Evolutionary conservation across 92 coral and sea anemone genomes (phyloP).

Genomic region (Blastomussa wellsi): DNA sequence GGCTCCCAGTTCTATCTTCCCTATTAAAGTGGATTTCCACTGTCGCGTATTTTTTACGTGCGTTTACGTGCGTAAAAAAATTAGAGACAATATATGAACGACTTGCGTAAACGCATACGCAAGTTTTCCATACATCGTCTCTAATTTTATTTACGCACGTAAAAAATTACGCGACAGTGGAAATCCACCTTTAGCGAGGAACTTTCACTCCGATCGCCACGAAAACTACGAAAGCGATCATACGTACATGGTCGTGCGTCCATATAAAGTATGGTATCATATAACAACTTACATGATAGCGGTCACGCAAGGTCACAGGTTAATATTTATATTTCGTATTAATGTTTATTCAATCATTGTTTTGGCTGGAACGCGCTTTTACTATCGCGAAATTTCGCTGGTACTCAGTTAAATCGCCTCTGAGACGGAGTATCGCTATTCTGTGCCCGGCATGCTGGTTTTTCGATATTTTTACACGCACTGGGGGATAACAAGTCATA

Average conservation of each 20-base stretch:
- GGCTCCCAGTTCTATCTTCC: too few relatives aligned
- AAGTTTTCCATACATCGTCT: too few relatives aligned
- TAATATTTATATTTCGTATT: neutral
- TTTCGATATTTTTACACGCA: neutral
- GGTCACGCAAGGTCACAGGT: neutral
- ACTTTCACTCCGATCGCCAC: neutral
- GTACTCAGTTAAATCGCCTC: constrained; percentile 6
- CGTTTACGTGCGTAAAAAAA: too few relatives aligned
- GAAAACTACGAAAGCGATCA: neutral
- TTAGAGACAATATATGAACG: too few relatives aligned
- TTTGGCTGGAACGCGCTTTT: neutral
- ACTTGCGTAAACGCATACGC: too few relatives aligned
- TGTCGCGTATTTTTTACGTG: too few relatives aligned
- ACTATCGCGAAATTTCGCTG: constrained; percentile 11
- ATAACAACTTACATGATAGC: neutral
- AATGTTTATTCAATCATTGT: neutral
- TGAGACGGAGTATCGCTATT: constrained; percentile 23
- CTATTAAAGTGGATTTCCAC: too few relatives aligned
- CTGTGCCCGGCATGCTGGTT: neutral
- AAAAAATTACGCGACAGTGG: too few relatives aligned
- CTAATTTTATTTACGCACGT: neutral
- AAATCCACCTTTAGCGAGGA: too few relatives aligned
- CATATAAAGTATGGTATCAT: neutral
- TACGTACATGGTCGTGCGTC: too few relatives aligned
- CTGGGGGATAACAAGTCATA: too few relatives aligned